Evolutionary conservation across 2,797 vertebrate species (phyloP), one percentile per base, ranked within the genome.

Genomic region (Gymnothorax reevesii): DNA sequence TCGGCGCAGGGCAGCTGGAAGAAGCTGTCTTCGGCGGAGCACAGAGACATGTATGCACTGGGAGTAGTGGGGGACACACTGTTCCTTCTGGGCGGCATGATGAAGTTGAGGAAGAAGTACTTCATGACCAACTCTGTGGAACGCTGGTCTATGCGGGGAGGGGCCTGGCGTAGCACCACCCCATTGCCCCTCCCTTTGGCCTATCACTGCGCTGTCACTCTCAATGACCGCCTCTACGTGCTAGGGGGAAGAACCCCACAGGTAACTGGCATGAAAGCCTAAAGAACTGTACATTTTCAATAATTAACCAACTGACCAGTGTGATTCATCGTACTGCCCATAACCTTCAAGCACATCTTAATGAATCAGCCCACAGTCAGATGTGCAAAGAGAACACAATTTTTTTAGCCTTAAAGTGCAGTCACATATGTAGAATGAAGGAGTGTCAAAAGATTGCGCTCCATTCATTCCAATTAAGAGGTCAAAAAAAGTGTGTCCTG

Each of bases 161-260:
- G 97, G 86, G 95, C 91, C 12, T 99, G 99, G 99, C 96, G 96
- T 82, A 97, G 94, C 9, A 94, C 96, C 0, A 95, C 97, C 0
- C 97, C 99, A 2, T 94, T 99, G 84, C 98, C 98, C 0, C 25
- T 99, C 1, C 97, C 97, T 0, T 54, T 99, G 91, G 99, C 98
- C 0, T 98, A 95, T 91, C 98, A 99, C 59, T 94, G 90, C 2
- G 96, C 91, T 15, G 97, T 98, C 84, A 95, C 92, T 0, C 92
- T 99, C 91, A 97, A 97, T 85, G 95, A 96, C 66, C 92, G 94
- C 54, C 95, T 99, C 13, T 99, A 98, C 17, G 97, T 98, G 87
- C 94, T 99, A 1, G 99, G 98, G 25, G 99, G 99, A 87, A 97
- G 97, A 95, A 99, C 97, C 7, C 99, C 98, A 88, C 98, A 99